These are phyloP conservation scores for Mus spretus DNA, from an alignment of 2,797 vertebrate species.

Conservation along the genomic window DNA sequence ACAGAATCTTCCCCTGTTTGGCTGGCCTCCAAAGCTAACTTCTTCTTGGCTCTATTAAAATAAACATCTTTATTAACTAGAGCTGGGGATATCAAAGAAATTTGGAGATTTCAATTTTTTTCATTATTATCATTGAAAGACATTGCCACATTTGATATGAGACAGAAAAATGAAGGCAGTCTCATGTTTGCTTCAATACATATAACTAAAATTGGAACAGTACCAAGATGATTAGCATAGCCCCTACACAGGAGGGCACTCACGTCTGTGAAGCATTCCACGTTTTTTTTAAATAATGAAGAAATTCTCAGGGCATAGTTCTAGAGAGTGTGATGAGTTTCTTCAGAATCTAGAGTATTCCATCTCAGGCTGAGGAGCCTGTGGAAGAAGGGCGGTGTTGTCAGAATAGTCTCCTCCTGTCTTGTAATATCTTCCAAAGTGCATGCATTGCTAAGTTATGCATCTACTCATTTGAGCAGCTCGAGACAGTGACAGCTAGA, in stretches of 20 bases:
- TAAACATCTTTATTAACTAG: background rate
- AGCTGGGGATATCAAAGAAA: background rate
- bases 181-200: background rate
- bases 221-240: background rate
- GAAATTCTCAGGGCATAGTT: background rate
- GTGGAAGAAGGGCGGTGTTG: background rate
- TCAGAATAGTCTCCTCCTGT: background rate
- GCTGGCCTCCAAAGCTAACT: constrained; percentile 29
- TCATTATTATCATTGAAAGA: background rate
- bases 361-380: background rate
- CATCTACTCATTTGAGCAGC: constrained; percentile 21
- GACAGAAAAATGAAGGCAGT: background rate
- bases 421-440: background rate
- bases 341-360: background rate
- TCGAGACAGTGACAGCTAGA: background rate
- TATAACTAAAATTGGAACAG: background rate
- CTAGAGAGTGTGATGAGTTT: background rate
- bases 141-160: background rate
- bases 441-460: background rate
- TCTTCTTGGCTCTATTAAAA: constrained; percentile 13
- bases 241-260: background rate
- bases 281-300: background rate
- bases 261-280: background rate
- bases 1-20: background rate
- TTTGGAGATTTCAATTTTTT: background rate